These are phyloP conservation scores for Aporophyla nigra DNA, from an alignment of 2,888 invertebrate genomes.

Conservation along the genomic window DNA sequence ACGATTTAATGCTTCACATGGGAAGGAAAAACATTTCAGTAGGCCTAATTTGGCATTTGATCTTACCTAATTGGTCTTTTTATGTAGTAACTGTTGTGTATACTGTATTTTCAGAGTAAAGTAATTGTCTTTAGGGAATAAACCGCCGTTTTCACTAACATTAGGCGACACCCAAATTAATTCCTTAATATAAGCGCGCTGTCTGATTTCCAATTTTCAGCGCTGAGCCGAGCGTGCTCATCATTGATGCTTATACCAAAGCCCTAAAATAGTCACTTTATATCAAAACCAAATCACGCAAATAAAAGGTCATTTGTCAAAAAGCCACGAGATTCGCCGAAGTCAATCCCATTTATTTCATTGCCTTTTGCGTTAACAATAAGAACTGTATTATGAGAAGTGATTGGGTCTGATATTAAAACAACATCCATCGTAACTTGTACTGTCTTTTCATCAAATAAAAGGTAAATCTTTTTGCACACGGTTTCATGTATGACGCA, in stretches of 20 bases:
- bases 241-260: neutral
- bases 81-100: neutral
- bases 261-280: neutral
- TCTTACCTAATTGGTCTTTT: neutral
- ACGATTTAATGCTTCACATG: no score
- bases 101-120: neutral
- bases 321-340: conserved; percentile 1
- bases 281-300: neutral
- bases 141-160: neutral
- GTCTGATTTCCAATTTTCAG: neutral
- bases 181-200: neutral
- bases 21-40: neutral
- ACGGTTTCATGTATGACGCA: conserved; percentile 14
- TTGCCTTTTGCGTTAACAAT: conserved; percentile 23
- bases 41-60: no score
- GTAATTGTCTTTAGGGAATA: neutral
- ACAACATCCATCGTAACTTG: conserved; percentile 8
- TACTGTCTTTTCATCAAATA: conserved; percentile 34
- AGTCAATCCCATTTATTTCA: conserved; percentile 13
- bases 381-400: conserved; percentile 1
- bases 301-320: conserved; percentile 2
- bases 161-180: neutral
- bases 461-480: conserved; percentile 25
- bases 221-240: neutral
- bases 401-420: conserved; percentile 40